Percentiles rank a stretch among this genome's conserved stretches.
Conservation (phyloP, 2,888 invertebrate species). For the Cheiracanthium punctorium region DNA sequence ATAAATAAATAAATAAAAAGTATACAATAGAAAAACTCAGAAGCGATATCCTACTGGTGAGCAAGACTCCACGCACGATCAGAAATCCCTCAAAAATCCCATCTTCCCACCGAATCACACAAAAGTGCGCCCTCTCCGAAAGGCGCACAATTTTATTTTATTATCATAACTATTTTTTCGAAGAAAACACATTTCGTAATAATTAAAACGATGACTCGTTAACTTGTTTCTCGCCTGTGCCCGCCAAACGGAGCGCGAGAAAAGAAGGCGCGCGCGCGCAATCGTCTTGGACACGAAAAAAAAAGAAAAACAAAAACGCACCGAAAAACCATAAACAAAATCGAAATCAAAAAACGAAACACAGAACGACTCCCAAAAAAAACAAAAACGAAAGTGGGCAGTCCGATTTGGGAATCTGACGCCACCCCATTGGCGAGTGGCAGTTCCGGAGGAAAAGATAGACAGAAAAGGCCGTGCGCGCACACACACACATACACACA, state of each 20-base stretch:
- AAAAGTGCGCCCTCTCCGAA: too few relatives aligned
- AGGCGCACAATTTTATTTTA: too few relatives aligned
- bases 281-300: background rate
- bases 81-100: too few relatives aligned
- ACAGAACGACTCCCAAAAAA: too few relatives aligned
- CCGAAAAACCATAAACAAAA: constrained; percentile 26
- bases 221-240: background rate
- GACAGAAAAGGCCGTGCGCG: constrained; percentile 32
- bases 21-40: too few relatives aligned
- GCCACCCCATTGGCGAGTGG: constrained; percentile 54
- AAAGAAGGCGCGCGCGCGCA: background rate
- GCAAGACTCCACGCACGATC: too few relatives aligned
- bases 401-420: constrained; percentile 45
- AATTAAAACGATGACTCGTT: background rate
- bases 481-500: constrained; percentile 35
- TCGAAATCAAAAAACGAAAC: constrained; percentile 5
- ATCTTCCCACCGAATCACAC: too few relatives aligned
- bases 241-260: background rate
- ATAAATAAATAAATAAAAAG: too few relatives aligned
- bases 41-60: too few relatives aligned
- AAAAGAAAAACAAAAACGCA: background rate
- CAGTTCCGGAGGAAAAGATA: constrained; percentile 39
- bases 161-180: too few relatives aligned
- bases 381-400: constrained; percentile 48
- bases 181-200: too few relatives aligned